A percentile compares a stretch with the other conserved stretches of the same genome.
phyloP scores from a whole-genome alignment of 2,113 vertebrate species.

The Pavo muticus region DNA sequence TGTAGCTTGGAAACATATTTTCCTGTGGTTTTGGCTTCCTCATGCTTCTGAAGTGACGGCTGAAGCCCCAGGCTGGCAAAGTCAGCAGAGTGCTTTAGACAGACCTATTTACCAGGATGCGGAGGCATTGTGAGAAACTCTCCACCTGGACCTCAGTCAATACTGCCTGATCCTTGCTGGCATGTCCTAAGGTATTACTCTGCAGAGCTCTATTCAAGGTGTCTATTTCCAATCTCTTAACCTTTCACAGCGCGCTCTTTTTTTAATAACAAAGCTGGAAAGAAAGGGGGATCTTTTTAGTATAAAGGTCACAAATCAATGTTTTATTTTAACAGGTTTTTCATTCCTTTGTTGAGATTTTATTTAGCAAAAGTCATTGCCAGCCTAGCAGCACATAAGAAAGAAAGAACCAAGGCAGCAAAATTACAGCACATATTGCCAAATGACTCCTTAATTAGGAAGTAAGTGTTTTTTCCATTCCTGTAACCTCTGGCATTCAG shows the following conservation, averaged over 20 bases:
- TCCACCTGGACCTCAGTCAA: not conserved
- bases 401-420: not conserved
- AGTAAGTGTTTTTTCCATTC: not conserved
- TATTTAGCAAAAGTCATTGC: not conserved
- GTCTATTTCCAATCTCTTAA: not conserved
- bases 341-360: not conserved
- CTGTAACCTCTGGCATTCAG: slow-evolving; percentile 29
- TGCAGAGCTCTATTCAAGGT: not conserved
- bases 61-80: not conserved
- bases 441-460: slow-evolving; percentile 29
- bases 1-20: not conserved
- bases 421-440: not conserved
- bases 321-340: not conserved
- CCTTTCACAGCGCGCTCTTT: not conserved
- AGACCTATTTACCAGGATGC: not conserved
- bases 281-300: not conserved
- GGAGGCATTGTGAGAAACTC: not conserved
- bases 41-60: fast-evolving
- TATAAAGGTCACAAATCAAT: slow-evolving; percentile 31
- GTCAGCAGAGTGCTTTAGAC: not conserved
- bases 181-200: not conserved
- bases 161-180: not conserved
- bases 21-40: not conserved
- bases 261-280: not conserved
- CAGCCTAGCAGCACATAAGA: not conserved